Base-by-base conservation (phyloP, 1,140 invertebrate genomes). In the Danaus melanippus region DNA sequence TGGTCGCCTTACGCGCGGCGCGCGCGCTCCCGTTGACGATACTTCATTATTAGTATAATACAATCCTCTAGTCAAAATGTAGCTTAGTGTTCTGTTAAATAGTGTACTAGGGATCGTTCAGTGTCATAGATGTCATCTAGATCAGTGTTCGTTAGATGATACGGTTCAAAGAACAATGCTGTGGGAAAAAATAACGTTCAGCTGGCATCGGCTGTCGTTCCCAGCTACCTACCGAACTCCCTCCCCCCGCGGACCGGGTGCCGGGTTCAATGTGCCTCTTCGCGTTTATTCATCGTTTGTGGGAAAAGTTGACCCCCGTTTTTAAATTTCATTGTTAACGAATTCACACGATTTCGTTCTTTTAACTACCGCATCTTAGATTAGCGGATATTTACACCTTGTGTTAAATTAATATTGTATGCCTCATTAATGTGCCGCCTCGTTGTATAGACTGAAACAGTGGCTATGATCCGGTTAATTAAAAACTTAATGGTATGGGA, bases 171-270 rank as follows among this genome's bases (percentile, higher is more conserved):
- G 84, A 84, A 84, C 84, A 86, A 86, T 86, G 84, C 81, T 86
- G 84, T 86, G 84, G 84, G 81, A 86, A 86, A 86, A 86, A 86
- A 86, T 86, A 86, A 86, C 84, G 84, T 86, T 84, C 84, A 86
- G 81, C 84, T 86, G 84, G 81, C 81, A 82, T 79, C 81, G 79
- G 73, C 79, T 74, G 72, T 82, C 79, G 84, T 86, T 86, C 84
- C 84, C 84, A 86, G 81, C 81, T 83, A 86, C 81, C 83, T 84
- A 82, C 79, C 71, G 69, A 68, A 71, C 69, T 63, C 78, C 65
- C 79, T 80, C 81, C 71, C 81, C 83, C 75, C 81, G 75, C 79
- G 74, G 53, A 69, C 75, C 78, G 71, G 74, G 75, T 79, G 71
- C 81, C 74, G 83, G 79, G 83, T 86, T 86, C 83, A 86, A 80